Evolutionary conservation across 2,113 vertebrate genomes (phyloP).

Genomic region (Paradoxurus hermaphroditus): DNA sequence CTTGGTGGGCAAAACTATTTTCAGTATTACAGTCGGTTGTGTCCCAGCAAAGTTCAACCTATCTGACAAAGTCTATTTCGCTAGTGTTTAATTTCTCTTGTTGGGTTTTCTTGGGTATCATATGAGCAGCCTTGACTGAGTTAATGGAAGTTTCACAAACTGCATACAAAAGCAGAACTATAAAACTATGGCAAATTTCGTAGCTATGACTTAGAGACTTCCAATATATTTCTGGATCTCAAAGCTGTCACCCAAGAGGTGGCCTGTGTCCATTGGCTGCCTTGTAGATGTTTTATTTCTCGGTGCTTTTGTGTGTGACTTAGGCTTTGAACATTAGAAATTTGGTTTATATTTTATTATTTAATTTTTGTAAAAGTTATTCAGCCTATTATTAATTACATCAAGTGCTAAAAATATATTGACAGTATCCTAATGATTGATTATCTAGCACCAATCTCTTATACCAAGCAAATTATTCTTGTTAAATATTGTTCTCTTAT

Average conservation of each 20-base stretch:
- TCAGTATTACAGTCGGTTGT: not conserved
- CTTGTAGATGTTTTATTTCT: not conserved
- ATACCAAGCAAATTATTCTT: not conserved
- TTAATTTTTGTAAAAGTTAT: not conserved
- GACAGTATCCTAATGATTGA: not conserved
- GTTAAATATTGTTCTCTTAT: not conserved
- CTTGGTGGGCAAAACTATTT: not conserved
- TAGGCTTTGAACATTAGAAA: not conserved
- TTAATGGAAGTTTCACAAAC: not conserved
- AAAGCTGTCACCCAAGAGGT: not conserved
- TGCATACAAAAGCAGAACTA: not conserved
- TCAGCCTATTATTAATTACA: not conserved
- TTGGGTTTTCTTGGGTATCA: not conserved
- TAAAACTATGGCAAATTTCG: not conserved
- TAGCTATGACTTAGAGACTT: not conserved
- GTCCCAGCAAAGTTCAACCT: not conserved
- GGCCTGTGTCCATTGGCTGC: not conserved
- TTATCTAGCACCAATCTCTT: constrained; percentile 3
- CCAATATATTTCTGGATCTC: not conserved
- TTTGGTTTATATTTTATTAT: not conserved
- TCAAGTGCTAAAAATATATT: not conserved
- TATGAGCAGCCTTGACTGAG: not conserved
- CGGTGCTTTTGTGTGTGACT: not conserved
- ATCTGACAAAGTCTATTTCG: not conserved
- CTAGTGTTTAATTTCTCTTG: not conserved